A percentile compares a stretch with the other conserved stretches of the same genome.
Evolutionary conservation across 1,140 invertebrate genomes (phyloP).

Genomic region (Caligus rogercresseyi): DNA sequence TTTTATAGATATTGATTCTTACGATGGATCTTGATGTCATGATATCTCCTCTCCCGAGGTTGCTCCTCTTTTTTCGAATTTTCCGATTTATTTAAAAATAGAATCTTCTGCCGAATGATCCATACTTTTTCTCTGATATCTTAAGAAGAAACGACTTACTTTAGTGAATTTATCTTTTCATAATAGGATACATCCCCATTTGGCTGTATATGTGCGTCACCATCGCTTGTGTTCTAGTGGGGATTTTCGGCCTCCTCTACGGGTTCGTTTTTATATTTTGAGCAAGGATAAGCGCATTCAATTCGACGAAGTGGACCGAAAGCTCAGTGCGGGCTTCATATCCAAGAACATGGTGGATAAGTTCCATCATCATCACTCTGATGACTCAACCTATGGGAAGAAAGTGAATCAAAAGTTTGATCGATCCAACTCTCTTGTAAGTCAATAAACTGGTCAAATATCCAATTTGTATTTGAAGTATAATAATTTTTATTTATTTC

Average conservation of each 20-base stretch:
- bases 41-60: too few relatives aligned
- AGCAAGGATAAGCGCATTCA: background rate
- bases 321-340: background rate
- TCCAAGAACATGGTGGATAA: background rate
- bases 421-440: background rate
- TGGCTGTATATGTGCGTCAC: background rate
- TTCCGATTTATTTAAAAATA: too few relatives aligned
- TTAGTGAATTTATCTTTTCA: too few relatives aligned
- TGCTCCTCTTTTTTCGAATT: too few relatives aligned
- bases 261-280: background rate
- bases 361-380: background rate
- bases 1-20: too few relatives aligned
- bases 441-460: background rate
- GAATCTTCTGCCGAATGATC: too few relatives aligned
- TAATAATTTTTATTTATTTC: background rate
- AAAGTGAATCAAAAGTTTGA: background rate
- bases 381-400: background rate
- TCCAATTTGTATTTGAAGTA: too few relatives aligned
- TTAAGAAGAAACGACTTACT: too few relatives aligned
- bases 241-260: background rate
- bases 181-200: background rate
- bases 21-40: too few relatives aligned
- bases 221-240: background rate
- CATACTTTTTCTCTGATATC: too few relatives aligned
- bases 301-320: background rate